Percentiles rank a stretch among this genome's conserved stretches.
Conservation (phyloP, 2,113 vertebrate genomes). For the Callopanchax toddi region DNA sequence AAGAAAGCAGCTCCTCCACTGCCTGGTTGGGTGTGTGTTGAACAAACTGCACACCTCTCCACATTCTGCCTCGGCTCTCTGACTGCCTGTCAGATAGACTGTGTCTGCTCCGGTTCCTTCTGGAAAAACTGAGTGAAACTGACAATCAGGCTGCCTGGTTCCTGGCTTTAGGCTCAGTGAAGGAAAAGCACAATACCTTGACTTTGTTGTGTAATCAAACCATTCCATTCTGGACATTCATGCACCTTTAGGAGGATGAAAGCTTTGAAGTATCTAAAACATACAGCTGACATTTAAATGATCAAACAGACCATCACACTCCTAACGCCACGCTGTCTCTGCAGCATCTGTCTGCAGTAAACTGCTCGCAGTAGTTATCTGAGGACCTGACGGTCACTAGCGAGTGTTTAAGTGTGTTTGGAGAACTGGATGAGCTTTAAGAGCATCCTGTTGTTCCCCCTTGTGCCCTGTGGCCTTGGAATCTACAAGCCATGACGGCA, state of each 20-base stretch:
- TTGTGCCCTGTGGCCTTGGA: conserved; percentile 49
- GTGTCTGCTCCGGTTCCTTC: conserved; percentile 63
- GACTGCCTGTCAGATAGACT: conserved; percentile 49
- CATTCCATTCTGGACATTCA: conserved; percentile 49
- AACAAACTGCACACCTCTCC: conserved; percentile 46
- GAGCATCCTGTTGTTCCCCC: conserved; percentile 40
- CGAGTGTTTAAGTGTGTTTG: conserved; percentile 48
- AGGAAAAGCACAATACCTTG: conserved; percentile 57
- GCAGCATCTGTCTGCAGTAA: conserved; percentile 39
- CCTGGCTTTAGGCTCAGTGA: conserved; percentile 53
- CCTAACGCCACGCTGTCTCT: too few species aligned
- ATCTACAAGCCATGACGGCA: conserved; percentile 57
- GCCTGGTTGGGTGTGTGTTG: conserved; percentile 38
- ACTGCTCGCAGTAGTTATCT: conserved; percentile 22
- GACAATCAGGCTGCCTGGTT: conserved; percentile 66
- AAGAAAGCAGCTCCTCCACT: conserved; percentile 50
- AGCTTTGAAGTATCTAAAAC: background rate
- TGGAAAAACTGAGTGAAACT: conserved; percentile 68
- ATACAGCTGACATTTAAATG: conserved; percentile 18
- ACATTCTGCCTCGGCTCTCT: conserved; percentile 41
- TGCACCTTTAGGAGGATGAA: too few species aligned
- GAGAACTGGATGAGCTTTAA: conserved; percentile 49
- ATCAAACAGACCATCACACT: conserved; percentile 38
- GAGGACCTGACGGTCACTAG: conserved; percentile 44
- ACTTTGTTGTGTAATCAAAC: conserved; percentile 51